Base-by-base conservation (phyloP, 2,888 invertebrate genomes). In the Aphidius colemani region DNA sequence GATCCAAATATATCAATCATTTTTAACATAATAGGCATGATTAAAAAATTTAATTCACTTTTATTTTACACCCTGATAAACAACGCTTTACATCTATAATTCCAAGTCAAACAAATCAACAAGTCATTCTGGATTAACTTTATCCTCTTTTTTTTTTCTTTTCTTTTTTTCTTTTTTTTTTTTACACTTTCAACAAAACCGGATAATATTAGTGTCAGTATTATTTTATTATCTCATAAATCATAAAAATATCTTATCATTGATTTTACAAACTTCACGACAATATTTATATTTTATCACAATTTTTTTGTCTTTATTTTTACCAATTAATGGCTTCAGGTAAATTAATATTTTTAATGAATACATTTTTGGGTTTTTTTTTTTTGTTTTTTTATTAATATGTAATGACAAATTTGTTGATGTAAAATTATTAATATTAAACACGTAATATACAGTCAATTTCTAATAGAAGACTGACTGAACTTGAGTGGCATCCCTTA, bases 401-500 rank as follows among this genome's bases (percentile, higher is more conserved):
- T 61, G 62, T 53, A 53, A 63, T 18, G 13, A 18, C 13, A 18
- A 18, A 18, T 18, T 18, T 1, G 13, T 18, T 18, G 13, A 18
- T 18, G 13, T 18, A 18, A 61, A 61, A 66, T 40, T 44, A 51
- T 13, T 6, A 67, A 51, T 49, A 62, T 53, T 59, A 71, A 66
- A 69, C 66, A 74, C 78, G 79, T 78, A 75, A 75, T 68, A 66
- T 75, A 68, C 71, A 75, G 71, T 70, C 72, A 75, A 74, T 70
- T 75, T 76, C 72, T 71, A 76, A 72, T 72, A 61, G 73, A 80
- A 80, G 80, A 80, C 80, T 80, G 77, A 71, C 67, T 72, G 73
- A 74, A 82, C 82, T 82, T 82, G 82, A 80, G 78, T 75, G 82
- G 82, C 75, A 79, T 82, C 82, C 74, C 80, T 77, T 78, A 82